Percentiles rank a stretch among this genome's conserved stretches.
Evolutionary conservation across 2,113 vertebrate genomes (phyloP).

Genomic region (Melanotaenia duboulayi): DNA sequence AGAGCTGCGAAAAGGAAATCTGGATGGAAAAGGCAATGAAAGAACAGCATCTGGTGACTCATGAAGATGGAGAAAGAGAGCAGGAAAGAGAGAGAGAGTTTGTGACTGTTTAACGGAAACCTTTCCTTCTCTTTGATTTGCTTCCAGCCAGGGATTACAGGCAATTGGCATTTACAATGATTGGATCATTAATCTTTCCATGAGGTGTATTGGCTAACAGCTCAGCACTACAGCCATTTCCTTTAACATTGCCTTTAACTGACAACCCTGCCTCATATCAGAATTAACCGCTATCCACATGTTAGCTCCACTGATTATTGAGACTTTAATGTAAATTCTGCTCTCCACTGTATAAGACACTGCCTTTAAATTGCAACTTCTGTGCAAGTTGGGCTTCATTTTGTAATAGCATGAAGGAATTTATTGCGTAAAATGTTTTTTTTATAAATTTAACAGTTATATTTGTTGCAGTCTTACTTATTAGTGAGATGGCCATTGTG

Average conservation of each 20-base stretch:
- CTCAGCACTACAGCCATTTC: constrained; percentile 47
- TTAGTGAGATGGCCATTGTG: constrained; percentile 19
- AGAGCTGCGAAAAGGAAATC: constrained; percentile 69
- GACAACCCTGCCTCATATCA: constrained; percentile 21
- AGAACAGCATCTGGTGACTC: constrained; percentile 95
- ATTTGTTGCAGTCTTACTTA: constrained; percentile 30
- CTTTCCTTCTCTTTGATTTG: constrained; percentile 84
- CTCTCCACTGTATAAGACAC: constrained; percentile 11
- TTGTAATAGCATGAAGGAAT: neutral
- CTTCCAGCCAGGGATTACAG: constrained; percentile 84
- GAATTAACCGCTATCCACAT: constrained; percentile 23
- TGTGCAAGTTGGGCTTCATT: constrained; percentile 2
- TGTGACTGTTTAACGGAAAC: constrained; percentile 87
- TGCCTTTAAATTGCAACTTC: constrained; percentile 12
- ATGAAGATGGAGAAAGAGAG: constrained; percentile 68
- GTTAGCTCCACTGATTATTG: constrained; percentile 10
- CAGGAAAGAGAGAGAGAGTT: constrained; percentile 79
- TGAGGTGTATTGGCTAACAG: constrained; percentile 59
- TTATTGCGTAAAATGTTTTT: neutral
- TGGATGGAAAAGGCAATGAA: constrained; percentile 78
- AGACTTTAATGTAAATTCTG: constrained; percentile 16
- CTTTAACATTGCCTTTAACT: constrained; percentile 47
- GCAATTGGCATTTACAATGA: constrained; percentile 84
- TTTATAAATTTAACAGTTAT: constrained; percentile 1
- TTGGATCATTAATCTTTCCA: constrained; percentile 79